A percentile compares a stretch with the other conserved stretches of the same genome.
Conservation (phyloP, 2,888 invertebrate genomes). For the Hemicrepidius hirtus region DNA sequence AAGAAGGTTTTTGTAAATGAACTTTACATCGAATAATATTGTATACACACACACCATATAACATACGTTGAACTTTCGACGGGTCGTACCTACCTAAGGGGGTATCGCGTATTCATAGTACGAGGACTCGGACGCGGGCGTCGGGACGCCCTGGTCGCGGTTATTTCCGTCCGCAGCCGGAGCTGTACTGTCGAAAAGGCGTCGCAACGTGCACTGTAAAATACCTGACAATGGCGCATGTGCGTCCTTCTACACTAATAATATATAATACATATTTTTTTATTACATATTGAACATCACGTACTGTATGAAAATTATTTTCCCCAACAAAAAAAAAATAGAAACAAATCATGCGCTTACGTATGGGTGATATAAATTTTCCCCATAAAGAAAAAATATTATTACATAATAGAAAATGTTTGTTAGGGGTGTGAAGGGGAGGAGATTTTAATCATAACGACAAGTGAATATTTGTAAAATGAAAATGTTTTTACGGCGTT, state of each 20-base stretch:
- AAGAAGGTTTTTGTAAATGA: slow-evolving; percentile 15
- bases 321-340: too few species aligned
- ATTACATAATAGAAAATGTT: too few species aligned
- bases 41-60: slow-evolving; percentile 42
- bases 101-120: slow-evolving; percentile 54
- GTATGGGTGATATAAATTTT: too few species aligned
- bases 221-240: slow-evolving; percentile 55
- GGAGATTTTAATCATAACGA: too few species aligned
- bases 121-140: slow-evolving; percentile 63
- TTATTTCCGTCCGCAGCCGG: slow-evolving; percentile 69
- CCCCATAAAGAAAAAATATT: too few species aligned
- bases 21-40: slow-evolving; percentile 37
- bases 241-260: slow-evolving; percentile 51
- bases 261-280: slow-evolving; percentile 40
- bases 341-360: too few species aligned
- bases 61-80: slow-evolving; percentile 48
- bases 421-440: too few species aligned
- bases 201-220: slow-evolving; percentile 58
- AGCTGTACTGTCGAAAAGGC: slow-evolving; percentile 67
- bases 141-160: slow-evolving; percentile 66
- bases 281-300: background rate
- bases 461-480: too few species aligned
- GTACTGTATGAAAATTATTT: too few species aligned
- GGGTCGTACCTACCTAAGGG: slow-evolving; percentile 52
- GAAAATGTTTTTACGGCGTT: too few species aligned